Percentiles rank a stretch among this genome's conserved stretches.
Evolutionary conservation across 2,113 vertebrate genomes (phyloP).

Genomic region (Podilymbus podiceps): DNA sequence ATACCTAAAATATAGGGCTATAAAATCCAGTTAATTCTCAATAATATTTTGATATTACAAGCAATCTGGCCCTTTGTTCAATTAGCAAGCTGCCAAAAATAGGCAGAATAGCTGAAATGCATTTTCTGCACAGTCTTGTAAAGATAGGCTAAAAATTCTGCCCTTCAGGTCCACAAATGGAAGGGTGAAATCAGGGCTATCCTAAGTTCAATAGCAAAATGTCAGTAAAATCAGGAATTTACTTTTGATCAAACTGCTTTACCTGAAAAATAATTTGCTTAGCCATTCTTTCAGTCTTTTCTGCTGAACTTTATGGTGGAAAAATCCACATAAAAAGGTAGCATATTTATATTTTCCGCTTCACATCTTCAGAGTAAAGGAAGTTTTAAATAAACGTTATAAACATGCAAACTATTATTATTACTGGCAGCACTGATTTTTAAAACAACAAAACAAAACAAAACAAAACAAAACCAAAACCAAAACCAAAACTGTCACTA

Average conservation of each 20-base stretch:
- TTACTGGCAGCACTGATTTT: neutral
- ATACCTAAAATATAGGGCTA: neutral
- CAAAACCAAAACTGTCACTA: neutral
- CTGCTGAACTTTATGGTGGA: neutral
- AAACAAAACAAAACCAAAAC: no score
- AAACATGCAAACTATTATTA: neutral
- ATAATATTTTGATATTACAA: neutral
- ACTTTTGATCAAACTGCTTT: neutral
- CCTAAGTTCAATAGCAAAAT: neutral
- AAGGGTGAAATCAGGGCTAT: neutral
- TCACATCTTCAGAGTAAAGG: neutral
- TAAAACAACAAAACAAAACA: neutral
- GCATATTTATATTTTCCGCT: neutral
- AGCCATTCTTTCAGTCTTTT: neutral
- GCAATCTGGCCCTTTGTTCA: neutral
- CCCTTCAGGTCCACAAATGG: neutral
- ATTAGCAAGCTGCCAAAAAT: neutral
- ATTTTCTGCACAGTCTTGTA: neutral
- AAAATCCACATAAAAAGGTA: neutral
- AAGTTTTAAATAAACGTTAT: neutral
- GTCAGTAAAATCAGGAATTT: neutral
- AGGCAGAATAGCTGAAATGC: neutral
- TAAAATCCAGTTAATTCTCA: neutral
- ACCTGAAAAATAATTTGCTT: neutral
- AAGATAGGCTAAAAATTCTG: neutral